phyloP scores from a whole-genome alignment of 2,888 invertebrate genomes.

The Tachina grossa region DNA sequence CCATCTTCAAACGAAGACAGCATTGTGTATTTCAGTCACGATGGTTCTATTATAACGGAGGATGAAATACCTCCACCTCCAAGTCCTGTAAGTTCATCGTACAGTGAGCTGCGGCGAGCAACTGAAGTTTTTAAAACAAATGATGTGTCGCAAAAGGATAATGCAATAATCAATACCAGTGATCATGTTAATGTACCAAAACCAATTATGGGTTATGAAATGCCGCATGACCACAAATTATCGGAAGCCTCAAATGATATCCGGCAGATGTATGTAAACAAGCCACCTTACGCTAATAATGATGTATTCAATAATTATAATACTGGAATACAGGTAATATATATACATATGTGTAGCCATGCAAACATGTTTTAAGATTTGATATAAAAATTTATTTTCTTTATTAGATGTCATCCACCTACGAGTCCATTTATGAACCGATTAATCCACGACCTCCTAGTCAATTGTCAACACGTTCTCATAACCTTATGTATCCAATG shows the following conservation, averaged over 20 bases:
- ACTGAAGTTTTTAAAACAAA: constrained; percentile 85
- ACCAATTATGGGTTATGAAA: constrained; percentile 53
- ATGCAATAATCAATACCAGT: constrained; percentile 2
- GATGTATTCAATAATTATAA: constrained; percentile 49
- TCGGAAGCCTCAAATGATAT: constrained; percentile 28
- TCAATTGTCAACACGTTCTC: constrained; percentile 87
- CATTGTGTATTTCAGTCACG: constrained; percentile 30
- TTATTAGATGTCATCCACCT: constrained; percentile 87
- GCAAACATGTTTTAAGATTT: not conserved
- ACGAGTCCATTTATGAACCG: constrained; percentile 96
- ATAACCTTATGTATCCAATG: constrained; percentile 87
- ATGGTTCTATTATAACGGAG: constrained; percentile 72
- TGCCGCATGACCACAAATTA: constrained; percentile 49
- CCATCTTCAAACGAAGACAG: constrained; percentile 16
- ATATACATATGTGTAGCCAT: too few species aligned
- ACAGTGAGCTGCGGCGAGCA: constrained; percentile 92
- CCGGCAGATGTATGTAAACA: constrained; percentile 52
- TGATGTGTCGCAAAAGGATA: constrained; percentile 34
- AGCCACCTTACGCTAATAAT: constrained; percentile 37
- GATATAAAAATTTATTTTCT: not conserved
- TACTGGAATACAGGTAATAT: constrained; percentile 16
- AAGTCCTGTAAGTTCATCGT: constrained; percentile 95
- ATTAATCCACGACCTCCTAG: constrained; percentile 92
- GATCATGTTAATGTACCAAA: constrained; percentile 38
- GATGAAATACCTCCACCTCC: constrained; percentile 92